Base-by-base conservation (phyloP, 2,113 vertebrate species). In the Thunnus maccoyii region DNA sequence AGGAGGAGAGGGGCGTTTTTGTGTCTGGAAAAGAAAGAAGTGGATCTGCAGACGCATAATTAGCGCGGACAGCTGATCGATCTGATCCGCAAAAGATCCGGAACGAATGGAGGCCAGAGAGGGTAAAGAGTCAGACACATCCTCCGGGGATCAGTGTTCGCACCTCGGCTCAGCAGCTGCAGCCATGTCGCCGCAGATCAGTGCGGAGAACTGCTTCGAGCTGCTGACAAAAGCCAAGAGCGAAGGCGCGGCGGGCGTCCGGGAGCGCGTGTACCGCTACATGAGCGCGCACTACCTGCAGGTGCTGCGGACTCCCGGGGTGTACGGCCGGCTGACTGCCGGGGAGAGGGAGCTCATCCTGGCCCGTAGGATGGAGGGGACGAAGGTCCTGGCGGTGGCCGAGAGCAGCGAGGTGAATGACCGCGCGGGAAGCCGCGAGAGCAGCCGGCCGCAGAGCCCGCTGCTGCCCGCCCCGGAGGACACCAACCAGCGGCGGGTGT, bases 211-310 rank as follows among this genome's bases (percentile, higher is more conserved):
- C 94, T 98, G 97, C 92, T 95, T 92, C 61, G 95, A 96, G 80
- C 94, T 97, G 2, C 93, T 99, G 74, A 89, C 87, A 36, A 92
- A 94, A 66, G 97, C 97, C 51, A 97, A 97, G 94, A 95, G 96
- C 69, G 96, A 96, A 67, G 93, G 97, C 61, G 90, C 96, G 25
- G 86, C 76, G 0, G 96, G 95, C 77, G 94, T 95, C 54, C 94
- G 93, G 76, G 96, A 97, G 55, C 96, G 95, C 0, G 86, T 96
- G 60, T 96, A 96, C 86, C 91, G 94, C 48, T 97, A 95, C 89
- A 97, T 99, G 96, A 98, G 97, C 30, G 96, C 96, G 83, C 94
- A 96, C 87, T 98, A 96, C 78, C 94, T 99, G 89, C 94, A 95
- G 78, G 96, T 97, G 65, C 93, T 98, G 87, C 95, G 94, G 60